Base-by-base conservation (phyloP, 2,888 invertebrate genomes). In the Drosophila histrio region DNA sequence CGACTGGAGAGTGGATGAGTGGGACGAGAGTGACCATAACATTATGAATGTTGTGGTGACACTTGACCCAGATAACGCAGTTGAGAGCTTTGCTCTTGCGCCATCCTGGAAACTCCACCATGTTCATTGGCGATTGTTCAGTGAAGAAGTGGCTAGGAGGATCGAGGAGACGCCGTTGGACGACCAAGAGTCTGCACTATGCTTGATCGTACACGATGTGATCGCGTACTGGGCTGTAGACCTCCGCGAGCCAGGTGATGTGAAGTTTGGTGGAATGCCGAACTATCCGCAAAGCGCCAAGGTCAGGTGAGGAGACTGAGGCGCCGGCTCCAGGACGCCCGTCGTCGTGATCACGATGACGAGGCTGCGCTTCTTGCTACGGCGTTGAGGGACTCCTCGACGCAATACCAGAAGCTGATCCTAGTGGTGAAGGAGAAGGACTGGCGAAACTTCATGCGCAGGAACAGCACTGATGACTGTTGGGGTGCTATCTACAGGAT, bases 21-120 rank as follows among this genome's bases (percentile, higher is more conserved):
- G 50, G 57, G 67, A 39, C 2, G 13, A 52, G 3, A 67, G 56
- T 22, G 67, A 67, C 9, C 63, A 71, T 22, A 67, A 49, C 46
- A 62, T 59, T 5, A 60, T 60, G 7, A 28, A 8, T 53, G 64
- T 65, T 28, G 44, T 19, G 54, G 56, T 50, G 21, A 47, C 39
- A 4, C 41, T 21, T 8, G 36, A 28, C 13, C 8, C 58, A 24
- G 38, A 26, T 2, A 5, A 19, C 34, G 5, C 54, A 62, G 62
- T 59, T 41, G 53, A 68, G 60, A 56, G 59, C 46, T 2, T 47
- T 44, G 30, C 49, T 62, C 47, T 58, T 67, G 53, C 47, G 38
- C 52, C 49, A 9, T 47, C 61, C 24, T 61, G 47, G 50, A 43
- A 64, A 3, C 3, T 41, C 50, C 7, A 15, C 15, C 52, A 36